Percentiles rank a stretch among this genome's conserved stretches.
phyloP scores from a whole-genome alignment of 2,797 vertebrate species.

The Sylvilagus floridanus region DNA sequence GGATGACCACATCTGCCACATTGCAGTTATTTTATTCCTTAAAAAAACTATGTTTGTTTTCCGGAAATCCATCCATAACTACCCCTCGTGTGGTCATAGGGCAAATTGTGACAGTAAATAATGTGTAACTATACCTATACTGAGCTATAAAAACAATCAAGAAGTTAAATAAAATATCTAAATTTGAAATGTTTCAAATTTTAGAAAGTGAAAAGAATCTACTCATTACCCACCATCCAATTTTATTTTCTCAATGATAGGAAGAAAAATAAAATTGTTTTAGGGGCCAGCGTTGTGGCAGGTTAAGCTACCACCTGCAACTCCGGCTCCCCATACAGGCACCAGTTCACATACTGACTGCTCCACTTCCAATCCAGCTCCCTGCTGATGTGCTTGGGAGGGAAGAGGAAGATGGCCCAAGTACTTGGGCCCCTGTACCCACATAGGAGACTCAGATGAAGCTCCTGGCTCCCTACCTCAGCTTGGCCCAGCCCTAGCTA shows the following conservation, averaged over 20 bases:
- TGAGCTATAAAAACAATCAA: not conserved
- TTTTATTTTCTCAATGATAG: not conserved
- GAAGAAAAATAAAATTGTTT: constrained; percentile 38
- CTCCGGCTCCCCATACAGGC: no score
- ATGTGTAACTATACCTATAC: not conserved
- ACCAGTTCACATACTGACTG: no score
- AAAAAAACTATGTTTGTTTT: constrained; percentile 4
- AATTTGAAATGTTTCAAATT: constrained; percentile 44
- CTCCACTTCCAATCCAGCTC: no score
- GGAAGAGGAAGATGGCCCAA: no score
- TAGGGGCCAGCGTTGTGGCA: not conserved
- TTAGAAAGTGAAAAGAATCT: constrained; percentile 36
- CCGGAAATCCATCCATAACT: constrained; percentile 17
- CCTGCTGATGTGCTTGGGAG: no score
- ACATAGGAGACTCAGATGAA: no score
- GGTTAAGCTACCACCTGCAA: no score
- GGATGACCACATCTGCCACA: not conserved
- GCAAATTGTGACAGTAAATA: constrained; percentile 27
- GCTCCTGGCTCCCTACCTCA: no score
- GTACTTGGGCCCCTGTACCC: no score
- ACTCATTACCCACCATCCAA: not conserved
- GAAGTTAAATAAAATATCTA: constrained; percentile 37
- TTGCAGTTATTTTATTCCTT: constrained; percentile 42
- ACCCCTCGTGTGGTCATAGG: not conserved
- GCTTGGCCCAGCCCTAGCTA: no score